phyloP scores from a whole-genome alignment of 2,888 invertebrate genomes.

The Platycheirus albimanus region DNA sequence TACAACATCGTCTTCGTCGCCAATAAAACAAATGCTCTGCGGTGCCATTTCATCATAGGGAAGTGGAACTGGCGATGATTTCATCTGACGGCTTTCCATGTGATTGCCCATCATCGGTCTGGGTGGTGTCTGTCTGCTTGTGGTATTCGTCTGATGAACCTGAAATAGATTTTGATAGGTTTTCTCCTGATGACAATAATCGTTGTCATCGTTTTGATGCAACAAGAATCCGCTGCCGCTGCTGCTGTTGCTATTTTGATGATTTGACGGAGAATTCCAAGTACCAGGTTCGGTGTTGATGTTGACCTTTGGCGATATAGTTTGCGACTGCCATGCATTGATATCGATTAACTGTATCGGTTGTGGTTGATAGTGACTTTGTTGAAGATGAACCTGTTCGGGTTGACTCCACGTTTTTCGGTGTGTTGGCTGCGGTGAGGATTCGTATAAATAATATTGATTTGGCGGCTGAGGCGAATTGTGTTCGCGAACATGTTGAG shows the following conservation, averaged over 20 bases:
- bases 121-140: slow-evolving; percentile 86
- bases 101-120: slow-evolving; percentile 80
- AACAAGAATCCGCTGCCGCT: slow-evolving; percentile 84
- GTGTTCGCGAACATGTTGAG: slow-evolving; percentile 77
- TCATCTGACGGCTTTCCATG: slow-evolving; percentile 76
- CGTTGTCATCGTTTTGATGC: slow-evolving; percentile 88
- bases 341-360: slow-evolving; percentile 81
- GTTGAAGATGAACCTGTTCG: slow-evolving; percentile 78
- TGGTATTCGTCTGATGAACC: slow-evolving; percentile 85
- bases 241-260: slow-evolving; percentile 77
- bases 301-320: slow-evolving; percentile 76
- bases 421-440: slow-evolving; percentile 84
- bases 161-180: slow-evolving; percentile 81
- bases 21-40: slow-evolving; percentile 96
- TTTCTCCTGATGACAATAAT: slow-evolving; percentile 84
- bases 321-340: slow-evolving; percentile 82
- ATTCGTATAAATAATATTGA: slow-evolving; percentile 91
- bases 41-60: slow-evolving; percentile 95
- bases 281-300: slow-evolving; percentile 80
- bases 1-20: slow-evolving; percentile 85
- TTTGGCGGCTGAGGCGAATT: slow-evolving; percentile 83
- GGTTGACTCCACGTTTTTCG: slow-evolving; percentile 88
- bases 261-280: slow-evolving; percentile 76
- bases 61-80: slow-evolving; percentile 80
- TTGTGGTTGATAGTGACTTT: slow-evolving; percentile 78